phyloP scores from a whole-genome alignment of 2,888 invertebrate species.

The Proisotoma minuta region DNA sequence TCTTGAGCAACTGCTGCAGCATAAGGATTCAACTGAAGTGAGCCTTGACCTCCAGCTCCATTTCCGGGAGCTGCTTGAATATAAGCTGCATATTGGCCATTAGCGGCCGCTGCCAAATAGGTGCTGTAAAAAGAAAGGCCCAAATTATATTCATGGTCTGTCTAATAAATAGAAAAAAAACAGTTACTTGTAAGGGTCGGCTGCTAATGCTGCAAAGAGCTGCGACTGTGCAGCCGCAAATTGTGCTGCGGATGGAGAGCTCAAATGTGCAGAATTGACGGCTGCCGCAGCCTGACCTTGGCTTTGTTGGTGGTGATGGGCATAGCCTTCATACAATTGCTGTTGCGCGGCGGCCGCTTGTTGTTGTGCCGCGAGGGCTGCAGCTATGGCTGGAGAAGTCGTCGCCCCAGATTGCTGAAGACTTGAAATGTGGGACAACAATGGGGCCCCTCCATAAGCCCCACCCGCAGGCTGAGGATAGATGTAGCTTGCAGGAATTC shows the following conservation, averaged over 20 bases:
- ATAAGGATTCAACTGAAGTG: conserved; percentile 11
- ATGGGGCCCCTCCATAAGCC: conserved; percentile 65
- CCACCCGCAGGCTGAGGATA: conserved; percentile 68
- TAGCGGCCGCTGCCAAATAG: conserved; percentile 9
- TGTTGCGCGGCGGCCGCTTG: conserved; percentile 20
- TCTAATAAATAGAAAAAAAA: background rate
- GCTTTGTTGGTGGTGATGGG: conserved; percentile 24
- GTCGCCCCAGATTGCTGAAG: conserved; percentile 22
- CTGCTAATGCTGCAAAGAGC: conserved; percentile 32
- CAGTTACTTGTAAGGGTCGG: conserved; percentile 11
- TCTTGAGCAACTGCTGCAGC: conserved; percentile 18
- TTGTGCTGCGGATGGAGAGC: conserved; percentile 28
- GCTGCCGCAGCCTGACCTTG: conserved; percentile 5
- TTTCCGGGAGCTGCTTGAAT: background rate
- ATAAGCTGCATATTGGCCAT: conserved; percentile 10
- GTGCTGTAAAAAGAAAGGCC: background rate
- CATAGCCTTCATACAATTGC: conserved; percentile 24
- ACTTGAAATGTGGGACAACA: conserved; percentile 26
- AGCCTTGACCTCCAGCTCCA: background rate
- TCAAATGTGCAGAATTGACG: conserved; percentile 20
- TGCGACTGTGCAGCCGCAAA: conserved; percentile 33
- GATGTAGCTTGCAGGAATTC: conserved; percentile 39
- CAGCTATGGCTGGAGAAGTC: conserved; percentile 40
- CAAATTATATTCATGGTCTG: background rate
- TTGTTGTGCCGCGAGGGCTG: conserved; percentile 35